These are phyloP conservation scores for Balearica regulorum DNA, from an alignment of 2,797 vertebrate genomes.

Conservation along the genomic window DNA sequence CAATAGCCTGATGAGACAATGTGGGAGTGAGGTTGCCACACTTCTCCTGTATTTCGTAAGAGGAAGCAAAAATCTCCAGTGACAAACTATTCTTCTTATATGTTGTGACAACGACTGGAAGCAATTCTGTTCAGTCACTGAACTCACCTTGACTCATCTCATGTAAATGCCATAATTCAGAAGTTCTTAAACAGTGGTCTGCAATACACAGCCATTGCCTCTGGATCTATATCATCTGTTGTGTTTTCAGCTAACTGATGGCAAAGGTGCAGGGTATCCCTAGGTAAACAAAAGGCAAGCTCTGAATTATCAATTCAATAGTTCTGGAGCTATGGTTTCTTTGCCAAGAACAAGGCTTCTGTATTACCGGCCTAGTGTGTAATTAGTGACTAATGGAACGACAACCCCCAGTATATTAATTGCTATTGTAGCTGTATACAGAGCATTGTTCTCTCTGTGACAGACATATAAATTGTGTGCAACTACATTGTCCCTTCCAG, in stretches of 20 bases:
- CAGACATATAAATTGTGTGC: slow-evolving; percentile 2
- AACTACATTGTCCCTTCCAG: neutral
- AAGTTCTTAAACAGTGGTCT: neutral
- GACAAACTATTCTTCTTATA: slow-evolving; percentile 6
- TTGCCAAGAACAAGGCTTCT: slow-evolving; percentile 33
- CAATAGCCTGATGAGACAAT: neutral
- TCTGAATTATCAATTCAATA: neutral
- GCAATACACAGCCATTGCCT: neutral
- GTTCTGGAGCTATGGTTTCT: neutral
- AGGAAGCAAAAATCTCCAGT: slow-evolving; percentile 16
- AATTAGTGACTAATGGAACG: slow-evolving; percentile 59
- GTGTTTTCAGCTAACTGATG: neutral
- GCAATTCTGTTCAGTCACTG: slow-evolving; percentile 24
- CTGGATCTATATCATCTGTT: neutral
- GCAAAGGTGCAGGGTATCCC: neutral
- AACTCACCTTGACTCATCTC: slow-evolving; percentile 50
- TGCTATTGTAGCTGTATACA: slow-evolving; percentile 6
- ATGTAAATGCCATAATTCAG: slow-evolving; percentile 53
- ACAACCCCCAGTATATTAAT: slow-evolving; percentile 31
- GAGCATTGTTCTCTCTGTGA: slow-evolving; percentile 16
- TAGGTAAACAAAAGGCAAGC: neutral
- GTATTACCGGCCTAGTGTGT: neutral
- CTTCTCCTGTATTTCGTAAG: neutral
- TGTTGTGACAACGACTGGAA: slow-evolving; percentile 46
- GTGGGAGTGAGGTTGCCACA: neutral